These are phyloP conservation scores for Dreissena rostriformis DNA, from an alignment of 1,140 invertebrate species.

Conservation along the genomic window DNA sequence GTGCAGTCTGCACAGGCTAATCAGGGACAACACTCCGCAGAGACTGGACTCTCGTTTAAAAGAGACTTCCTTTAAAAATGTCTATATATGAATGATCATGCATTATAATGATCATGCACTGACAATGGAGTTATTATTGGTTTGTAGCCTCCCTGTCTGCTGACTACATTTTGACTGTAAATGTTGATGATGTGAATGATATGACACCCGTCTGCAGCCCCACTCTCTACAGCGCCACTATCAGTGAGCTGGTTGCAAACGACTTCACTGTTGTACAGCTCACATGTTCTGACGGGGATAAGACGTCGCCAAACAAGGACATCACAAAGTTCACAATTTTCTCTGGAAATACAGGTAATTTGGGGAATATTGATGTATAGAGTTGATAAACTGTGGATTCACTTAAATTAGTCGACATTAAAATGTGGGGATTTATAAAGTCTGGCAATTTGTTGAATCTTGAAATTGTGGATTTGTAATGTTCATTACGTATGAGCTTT, in stretches of 20 bases:
- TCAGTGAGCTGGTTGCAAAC: constrained; percentile 46
- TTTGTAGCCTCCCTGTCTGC: constrained; percentile 25
- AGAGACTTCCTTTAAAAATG: no score
- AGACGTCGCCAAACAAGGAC: constrained; percentile 47
- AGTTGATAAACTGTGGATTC: background rate
- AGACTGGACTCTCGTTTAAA: no score
- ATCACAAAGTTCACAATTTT: constrained; percentile 47
- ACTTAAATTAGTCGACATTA: background rate
- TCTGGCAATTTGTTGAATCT: background rate
- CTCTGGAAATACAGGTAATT: constrained; percentile 53
- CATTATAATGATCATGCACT: no score
- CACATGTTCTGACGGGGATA: constrained; percentile 58
- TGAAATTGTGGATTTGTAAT: background rate
- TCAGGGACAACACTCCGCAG: no score
- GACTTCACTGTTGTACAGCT: constrained; percentile 36
- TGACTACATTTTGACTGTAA: constrained; percentile 37
- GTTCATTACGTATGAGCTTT: no score
- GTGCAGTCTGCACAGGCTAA: no score
- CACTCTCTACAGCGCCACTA: constrained; percentile 49
- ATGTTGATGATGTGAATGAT: constrained; percentile 44
- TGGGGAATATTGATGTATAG: no score
- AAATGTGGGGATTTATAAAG: background rate
- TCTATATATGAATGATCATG: no score
- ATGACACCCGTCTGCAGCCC: constrained; percentile 26
- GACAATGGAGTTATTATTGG: no score